A percentile compares a stretch with the other conserved stretches of the same genome.
Conservation (phyloP, 2,797 vertebrate genomes). For the Staurois parvus region DNA sequence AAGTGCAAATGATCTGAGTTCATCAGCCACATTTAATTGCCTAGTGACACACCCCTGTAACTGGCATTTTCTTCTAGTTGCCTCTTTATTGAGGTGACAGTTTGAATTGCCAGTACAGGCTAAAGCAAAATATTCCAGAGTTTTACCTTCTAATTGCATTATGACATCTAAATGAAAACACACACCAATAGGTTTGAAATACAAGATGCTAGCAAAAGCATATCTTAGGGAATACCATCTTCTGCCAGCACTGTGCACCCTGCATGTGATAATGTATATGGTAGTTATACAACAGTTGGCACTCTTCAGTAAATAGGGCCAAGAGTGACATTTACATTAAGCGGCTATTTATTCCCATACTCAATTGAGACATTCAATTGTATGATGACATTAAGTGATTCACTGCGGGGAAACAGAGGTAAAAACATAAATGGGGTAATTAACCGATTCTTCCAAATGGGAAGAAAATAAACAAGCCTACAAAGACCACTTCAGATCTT, state of each 20-base stretch:
- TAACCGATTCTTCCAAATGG: constrained; percentile 25
- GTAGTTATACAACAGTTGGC: constrained; percentile 16
- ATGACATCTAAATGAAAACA: too few species aligned
- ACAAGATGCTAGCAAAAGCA: background rate
- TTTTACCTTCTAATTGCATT: background rate
- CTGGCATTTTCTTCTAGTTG: background rate
- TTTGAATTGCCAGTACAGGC: too few species aligned
- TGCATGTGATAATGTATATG: constrained; percentile 24
- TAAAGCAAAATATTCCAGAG: background rate
- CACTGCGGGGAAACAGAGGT: constrained; percentile 15
- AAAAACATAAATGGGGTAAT: constrained; percentile 28
- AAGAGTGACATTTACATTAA: constrained; percentile 19
- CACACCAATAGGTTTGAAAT: constrained; percentile 4
- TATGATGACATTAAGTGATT: constrained; percentile 25
- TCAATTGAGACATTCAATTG: constrained; percentile 19
- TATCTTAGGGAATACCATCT: constrained; percentile 16
- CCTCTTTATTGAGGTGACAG: too few species aligned
- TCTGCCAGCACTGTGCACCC: background rate
- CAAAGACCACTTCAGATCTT: constrained; percentile 19
- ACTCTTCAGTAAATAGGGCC: constrained; percentile 10
- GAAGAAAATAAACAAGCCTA: constrained; percentile 34
- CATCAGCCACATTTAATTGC: too few species aligned
- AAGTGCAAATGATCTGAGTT: too few species aligned
- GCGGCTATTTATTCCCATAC: constrained; percentile 8
- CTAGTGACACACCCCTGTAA: too few species aligned